phyloP scores from a whole-genome alignment of 2,113 vertebrate species.

The Rhinichthys klamathensis region DNA sequence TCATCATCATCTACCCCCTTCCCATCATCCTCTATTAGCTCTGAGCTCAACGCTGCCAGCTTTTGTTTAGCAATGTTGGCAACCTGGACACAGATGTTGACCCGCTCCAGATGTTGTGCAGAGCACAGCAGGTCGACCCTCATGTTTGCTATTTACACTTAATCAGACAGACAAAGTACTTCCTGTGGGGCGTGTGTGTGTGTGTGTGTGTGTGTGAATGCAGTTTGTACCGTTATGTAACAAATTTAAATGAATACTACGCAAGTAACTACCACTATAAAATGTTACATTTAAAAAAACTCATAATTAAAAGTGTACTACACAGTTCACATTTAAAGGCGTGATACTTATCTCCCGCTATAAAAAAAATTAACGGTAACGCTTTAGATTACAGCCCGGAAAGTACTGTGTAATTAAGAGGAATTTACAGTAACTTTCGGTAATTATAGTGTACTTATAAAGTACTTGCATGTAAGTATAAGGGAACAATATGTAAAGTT shows the following conservation, averaged over 20 bases:
- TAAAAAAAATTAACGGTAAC: too few relatives aligned
- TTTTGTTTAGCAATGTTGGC: constrained; percentile 22
- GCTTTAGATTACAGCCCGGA: too few relatives aligned
- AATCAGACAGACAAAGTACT: constrained; percentile 34
- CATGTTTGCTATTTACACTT: constrained; percentile 33
- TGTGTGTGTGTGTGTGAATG: neutral
- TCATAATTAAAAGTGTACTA: too few relatives aligned
- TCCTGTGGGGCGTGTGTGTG: neutral
- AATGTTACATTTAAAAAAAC: neutral
- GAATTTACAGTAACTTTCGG: too few relatives aligned
- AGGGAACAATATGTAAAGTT: too few relatives aligned
- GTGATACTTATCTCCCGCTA: neutral
- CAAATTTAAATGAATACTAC: neutral
- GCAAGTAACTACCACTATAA: neutral
- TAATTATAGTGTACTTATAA: too few relatives aligned
- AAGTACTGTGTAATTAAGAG: too few relatives aligned
- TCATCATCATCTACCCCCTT: constrained; percentile 30
- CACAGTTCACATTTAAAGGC: too few relatives aligned
- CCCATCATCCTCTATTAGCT: constrained; percentile 38
- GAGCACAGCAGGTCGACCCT: constrained; percentile 38
- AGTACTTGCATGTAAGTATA: too few relatives aligned
- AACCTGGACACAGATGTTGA: constrained; percentile 37
- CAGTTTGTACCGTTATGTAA: constrained; percentile 11
- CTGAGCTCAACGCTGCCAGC: constrained; percentile 24
- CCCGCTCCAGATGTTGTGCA: constrained; percentile 48